Evolutionary conservation across 2,113 vertebrate genomes (phyloP), one percentile per base, ranked within the genome.

Genomic region (Coryphaenoides rupestris): DNA sequence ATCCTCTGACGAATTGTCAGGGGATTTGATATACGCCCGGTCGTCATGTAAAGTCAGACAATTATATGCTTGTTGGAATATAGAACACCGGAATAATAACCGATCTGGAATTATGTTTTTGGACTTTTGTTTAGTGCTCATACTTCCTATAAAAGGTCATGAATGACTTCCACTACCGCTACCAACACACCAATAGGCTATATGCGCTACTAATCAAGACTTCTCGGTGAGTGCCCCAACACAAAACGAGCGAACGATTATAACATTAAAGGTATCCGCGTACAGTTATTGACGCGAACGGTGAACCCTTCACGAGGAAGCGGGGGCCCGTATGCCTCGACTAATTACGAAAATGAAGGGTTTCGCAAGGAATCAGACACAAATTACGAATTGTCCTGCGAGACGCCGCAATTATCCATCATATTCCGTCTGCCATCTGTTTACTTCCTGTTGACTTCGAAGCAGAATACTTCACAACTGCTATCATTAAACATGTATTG

Each of bases 391-490:
- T 81, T 81, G 77, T 85, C 87, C 87, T 80, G 62, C 22, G 87
- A 86, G 85, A 87, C 82, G 46, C n/a, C 53, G 77, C 82, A 87
- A 86, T 89, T 87, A 89, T 87, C 84, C 74, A 73, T 87, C 86
- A 87, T 84, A 86, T 86, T 87, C 75, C 83, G 77, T 69, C 77
- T 69, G 76, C 87, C 87, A 89, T 89, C 87, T 89, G 87, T 82
- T 86, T 81, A 77, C 80, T 81, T 87, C 84, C n/a, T n/a, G n/a
- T n/a, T n/a, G n/a, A n/a, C n/a, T n/a, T n/a, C n/a, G n/a, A n/a
- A n/a, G n/a, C n/a, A n/a, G n/a, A n/a, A n/a, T n/a, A n/a, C n/a
- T n/a, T n/a, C n/a, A n/a, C n/a, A n/a, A n/a, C 86, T 85, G 80
- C 84, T 85, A 81, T n/a, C n/a, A n/a, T n/a, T n/a, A n/a, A n/a